Evolutionary conservation across 2,888 invertebrate genomes (phyloP), one percentile per base, ranked within the genome.

Genomic region (Oxystoma pomonae): DNA sequence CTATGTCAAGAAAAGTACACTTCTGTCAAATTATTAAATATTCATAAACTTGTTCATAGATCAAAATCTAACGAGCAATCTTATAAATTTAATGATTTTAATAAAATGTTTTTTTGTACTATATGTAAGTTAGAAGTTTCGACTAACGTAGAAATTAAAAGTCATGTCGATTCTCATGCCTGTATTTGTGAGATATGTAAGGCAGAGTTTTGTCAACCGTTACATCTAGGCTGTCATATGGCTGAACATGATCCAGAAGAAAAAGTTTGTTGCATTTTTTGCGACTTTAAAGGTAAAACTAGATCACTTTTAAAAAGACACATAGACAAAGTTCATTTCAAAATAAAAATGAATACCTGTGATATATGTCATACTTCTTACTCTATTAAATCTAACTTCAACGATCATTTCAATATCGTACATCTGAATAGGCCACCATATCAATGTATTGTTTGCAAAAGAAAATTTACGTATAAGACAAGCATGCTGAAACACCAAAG

Each of bases 371-470:
- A 65, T 1, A 61, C 64, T 7, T 67, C 67, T 1, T 67, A 67
- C 20, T 50, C 65, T 52, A 65, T 62, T 0, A 63, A 63, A 17
- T 62, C 57, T 2, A 59, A 58, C 55, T 63, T 71, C 9, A 59
- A 60, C 16, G 57, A 55, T 71, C 69, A 73, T 68, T 63, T 73
- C 70, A 55, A 61, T 5, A 51, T 60, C 1, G 62, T 66, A 16
- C 71, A 71, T 51, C 55, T 64, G n/a, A 59, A 64, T n/a, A 72
- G 74, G 18, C 73, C 81, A 64, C 82, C 81, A 61, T 84, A 83
- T 71, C 81, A 80, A 65, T 85, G 84, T 71, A 80, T 81, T 58
- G 80, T 81, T 7, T 85, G 84, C 70, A 5, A 53, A 19, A 53
- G n/a, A 53, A 53, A 9, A 3, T 84, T 83, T 62, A 81, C 82